Evolutionary conservation across 2,888 invertebrate genomes (phyloP).

Genomic region (Synergus gifuensis): DNA sequence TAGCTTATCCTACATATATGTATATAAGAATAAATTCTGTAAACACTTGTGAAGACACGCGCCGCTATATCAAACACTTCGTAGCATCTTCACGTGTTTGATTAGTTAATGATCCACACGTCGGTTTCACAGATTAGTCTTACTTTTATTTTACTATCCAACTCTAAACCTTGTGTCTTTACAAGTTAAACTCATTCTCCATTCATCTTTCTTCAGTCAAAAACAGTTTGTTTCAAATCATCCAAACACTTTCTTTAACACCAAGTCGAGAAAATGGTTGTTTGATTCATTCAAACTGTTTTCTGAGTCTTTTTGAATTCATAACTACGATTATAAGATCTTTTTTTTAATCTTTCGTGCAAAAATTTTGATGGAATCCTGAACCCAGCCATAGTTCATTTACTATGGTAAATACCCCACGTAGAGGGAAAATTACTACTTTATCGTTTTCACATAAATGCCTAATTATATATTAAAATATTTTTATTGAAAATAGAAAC

Average conservation of each 20-base stretch:
- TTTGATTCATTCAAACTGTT: too few species aligned
- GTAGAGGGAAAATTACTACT: too few species aligned
- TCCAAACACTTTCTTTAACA: too few species aligned
- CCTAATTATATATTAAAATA: too few species aligned
- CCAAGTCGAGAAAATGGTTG: too few species aligned
- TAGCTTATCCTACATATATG: not conserved
- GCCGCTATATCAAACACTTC: constrained; percentile 17
- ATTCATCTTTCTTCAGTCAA: not conserved
- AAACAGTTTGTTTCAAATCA: too few species aligned
- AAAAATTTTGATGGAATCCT: too few species aligned
- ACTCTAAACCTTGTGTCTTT: not conserved
- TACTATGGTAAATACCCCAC: too few species aligned
- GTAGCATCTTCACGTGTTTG: constrained; percentile 18
- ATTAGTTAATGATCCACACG: constrained; percentile 21
- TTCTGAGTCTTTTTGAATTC: not conserved
- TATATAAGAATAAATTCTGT: not conserved
- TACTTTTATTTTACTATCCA: not conserved
- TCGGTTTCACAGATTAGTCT: constrained; percentile 8
- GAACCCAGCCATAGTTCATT: too few species aligned
- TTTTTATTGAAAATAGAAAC: too few species aligned
- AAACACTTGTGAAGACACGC: constrained; percentile 1
- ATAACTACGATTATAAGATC: not conserved
- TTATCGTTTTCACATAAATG: too few species aligned
- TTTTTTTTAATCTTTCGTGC: not conserved
- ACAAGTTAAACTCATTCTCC: not conserved